These are phyloP conservation scores for Balaenoptera acutorostrata DNA, from an alignment of 2,113 vertebrate species.

Conservation along the genomic window DNA sequence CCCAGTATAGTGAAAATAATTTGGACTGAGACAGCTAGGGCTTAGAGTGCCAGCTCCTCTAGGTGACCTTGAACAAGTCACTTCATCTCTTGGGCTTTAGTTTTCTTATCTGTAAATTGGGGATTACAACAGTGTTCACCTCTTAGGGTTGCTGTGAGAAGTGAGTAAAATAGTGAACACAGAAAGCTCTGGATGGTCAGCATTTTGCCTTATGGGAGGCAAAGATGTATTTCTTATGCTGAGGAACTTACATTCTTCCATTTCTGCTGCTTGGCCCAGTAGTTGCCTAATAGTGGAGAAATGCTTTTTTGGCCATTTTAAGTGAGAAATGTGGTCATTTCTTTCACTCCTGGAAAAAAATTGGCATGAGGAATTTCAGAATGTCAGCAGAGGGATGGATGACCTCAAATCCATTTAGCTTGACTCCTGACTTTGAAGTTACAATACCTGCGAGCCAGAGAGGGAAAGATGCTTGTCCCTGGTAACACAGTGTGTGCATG, in stretches of 20 bases:
- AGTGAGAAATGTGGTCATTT: background rate
- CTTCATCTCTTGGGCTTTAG: background rate
- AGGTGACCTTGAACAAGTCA: background rate
- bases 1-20: background rate
- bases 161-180: too few species aligned
- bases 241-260: background rate
- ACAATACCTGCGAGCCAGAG: background rate
- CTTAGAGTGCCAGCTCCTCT: background rate
- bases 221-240: background rate
- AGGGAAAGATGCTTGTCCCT: background rate
- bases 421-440: background rate
- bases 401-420: background rate
- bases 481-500: background rate
- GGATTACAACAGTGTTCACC: background rate
- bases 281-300: background rate
- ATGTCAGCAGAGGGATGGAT: too few species aligned
- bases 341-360: background rate
- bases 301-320: background rate
- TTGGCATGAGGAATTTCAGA: background rate
- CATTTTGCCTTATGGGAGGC: background rate
- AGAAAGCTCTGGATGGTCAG: background rate
- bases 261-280: background rate
- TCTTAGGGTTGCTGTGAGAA: background rate
- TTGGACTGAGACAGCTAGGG: background rate
- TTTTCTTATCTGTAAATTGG: background rate